Base-by-base conservation (phyloP, 1,140 invertebrate genomes). In the Tetragonula clypearis region DNA sequence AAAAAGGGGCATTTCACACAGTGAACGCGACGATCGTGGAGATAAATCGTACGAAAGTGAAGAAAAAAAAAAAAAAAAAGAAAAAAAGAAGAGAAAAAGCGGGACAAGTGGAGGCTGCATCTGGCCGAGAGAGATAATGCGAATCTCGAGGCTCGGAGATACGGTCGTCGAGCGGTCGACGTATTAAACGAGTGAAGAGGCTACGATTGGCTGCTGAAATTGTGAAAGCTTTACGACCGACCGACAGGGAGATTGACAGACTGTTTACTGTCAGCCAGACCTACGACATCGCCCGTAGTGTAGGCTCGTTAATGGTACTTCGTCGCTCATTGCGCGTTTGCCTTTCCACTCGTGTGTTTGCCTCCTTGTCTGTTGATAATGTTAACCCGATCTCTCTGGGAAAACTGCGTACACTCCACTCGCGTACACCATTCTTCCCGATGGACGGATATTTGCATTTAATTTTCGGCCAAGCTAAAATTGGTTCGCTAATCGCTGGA, bases 171-270 rank as follows among this genome's bases (percentile, higher is more conserved):
- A 58, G 55, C 30, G 15, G 58, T 73, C 79, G 62, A 77, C 62
- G 55, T n/a, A 82, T 41, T 21, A 53, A 60, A 56, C 66, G 56
- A 19, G 21, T 58, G 85, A 77, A 86, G 85, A 76, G 84, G 55
- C 19, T 30, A 26, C 84, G 77, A 84, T 80, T 65, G 55, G 69
- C 56, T 62, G 55, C 30, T 72, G 53, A 82, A 68, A 77, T 72
- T 55, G 66, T 72, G 85, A 86, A 86, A 86, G 73, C 65, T 86
- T 86, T 86, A 86, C 80, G 80, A 83, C 58, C 26, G 19, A 60
- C 80, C 85, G 68, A 76, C 84, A 73, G 71, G 55, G 55, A 66
- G 71, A n/a, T 55, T 66, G 79, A 85, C 79, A 75, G 79, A 85
- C 79, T 65, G 71, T 82, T 76, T 80, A 85, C 80, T 86, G 85